phyloP scores from a whole-genome alignment of 2,113 vertebrate genomes.

The Mormyrus lacerda region DNA sequence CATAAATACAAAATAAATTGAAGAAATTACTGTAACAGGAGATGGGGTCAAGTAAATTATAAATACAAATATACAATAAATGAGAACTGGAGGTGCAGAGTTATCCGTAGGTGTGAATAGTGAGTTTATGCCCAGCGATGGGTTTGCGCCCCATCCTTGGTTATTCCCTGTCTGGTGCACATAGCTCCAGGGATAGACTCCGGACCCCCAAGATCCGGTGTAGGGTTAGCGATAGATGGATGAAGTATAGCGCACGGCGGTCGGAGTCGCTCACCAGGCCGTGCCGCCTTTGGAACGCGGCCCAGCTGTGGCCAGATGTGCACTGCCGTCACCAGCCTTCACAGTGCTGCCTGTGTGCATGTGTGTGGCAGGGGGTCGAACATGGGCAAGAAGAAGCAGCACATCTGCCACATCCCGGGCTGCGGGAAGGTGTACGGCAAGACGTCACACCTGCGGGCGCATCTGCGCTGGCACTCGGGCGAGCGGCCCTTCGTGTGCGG shows the following conservation, averaged over 20 bases:
- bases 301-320: not conserved
- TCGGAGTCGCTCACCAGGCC: not conserved
- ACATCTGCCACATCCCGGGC: constrained; percentile 95
- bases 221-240: not conserved
- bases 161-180: not conserved
- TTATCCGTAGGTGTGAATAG: not conserved
- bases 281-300: not conserved
- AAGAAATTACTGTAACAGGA: not conserved
- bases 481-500: constrained; percentile 96
- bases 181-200: not conserved
- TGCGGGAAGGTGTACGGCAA: constrained; percentile 98
- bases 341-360: not conserved
- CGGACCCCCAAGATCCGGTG: not conserved
- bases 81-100: not conserved
- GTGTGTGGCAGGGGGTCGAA: constrained; percentile 75
- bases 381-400: constrained; percentile 96
- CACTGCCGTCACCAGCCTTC: too few species aligned
- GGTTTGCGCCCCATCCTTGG: not conserved
- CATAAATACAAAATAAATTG: not conserved
- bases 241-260: not conserved
- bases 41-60: not conserved
- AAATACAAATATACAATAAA: not conserved
- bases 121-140: not conserved
- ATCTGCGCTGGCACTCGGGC: constrained; percentile 98
- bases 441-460: constrained; percentile 95